Base-by-base conservation (phyloP, 2,113 vertebrate genomes). In the Dasyurus viverrinus region DNA sequence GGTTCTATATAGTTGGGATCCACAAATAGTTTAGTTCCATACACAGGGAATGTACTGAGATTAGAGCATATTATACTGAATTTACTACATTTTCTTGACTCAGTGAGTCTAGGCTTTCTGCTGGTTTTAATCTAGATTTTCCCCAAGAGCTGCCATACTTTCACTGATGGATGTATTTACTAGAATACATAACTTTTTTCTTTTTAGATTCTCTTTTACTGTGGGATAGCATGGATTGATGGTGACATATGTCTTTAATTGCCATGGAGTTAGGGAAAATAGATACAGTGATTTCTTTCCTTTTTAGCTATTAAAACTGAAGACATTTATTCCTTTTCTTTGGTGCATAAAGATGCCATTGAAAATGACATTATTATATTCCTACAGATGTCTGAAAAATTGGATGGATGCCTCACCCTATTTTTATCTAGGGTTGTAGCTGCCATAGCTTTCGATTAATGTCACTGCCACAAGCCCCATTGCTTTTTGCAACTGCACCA, bases 401-500 rank as follows among this genome's bases (percentile, higher is more conserved):
- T 53, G 25, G 23, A 8, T 22, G 1, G 8, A 14, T 3, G 89
- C 30, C 53, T 12, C 23, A 90, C 53, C 22, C 9, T 2, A 5
- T 53, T 48, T 92, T 6, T 3, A n/a, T 76, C 4, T n/a, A n/a
- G 68, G 19, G 68, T 30, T 76, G 68, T 42, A 23, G 19, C 36
- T 84, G n/a, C 68, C 68, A 48, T 8, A 54, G 19, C 47, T 16
- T n/a, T 89, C 52, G 89, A 84, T 11, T 0, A 16, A 60, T 68
- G 91, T 22, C 89, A 93, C 36, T 55, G 57, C 54, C 0, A 8
- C 19, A 84, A 42, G n/a, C 68, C n/a, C 89, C 9, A 0, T 1
- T 27, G 60, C 46, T 93, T 96, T 94, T 93, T 94, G 90, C n/a
- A 76, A 76, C n/a, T 42, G 68, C 68, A 84, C 68, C 68, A 84